phyloP scores from a whole-genome alignment of 2,113 vertebrate species.

The human (Homo sapiens) region DNA sequence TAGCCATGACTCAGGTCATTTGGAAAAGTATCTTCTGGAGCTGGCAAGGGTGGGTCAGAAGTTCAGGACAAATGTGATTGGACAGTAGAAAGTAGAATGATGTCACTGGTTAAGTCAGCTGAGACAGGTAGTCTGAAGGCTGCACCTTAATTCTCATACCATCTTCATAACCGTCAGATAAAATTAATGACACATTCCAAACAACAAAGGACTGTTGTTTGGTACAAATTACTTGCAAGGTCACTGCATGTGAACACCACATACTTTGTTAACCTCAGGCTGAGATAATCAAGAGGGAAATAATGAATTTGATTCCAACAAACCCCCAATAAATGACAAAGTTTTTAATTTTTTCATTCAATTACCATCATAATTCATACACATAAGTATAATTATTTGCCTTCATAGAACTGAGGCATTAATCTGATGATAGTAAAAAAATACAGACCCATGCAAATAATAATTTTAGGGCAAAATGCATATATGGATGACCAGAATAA shows the following conservation, averaged over 20 bases:
- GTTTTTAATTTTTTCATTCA: neutral
- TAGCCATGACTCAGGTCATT: constrained; percentile 51
- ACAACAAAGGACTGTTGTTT: constrained; percentile 74
- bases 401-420: neutral
- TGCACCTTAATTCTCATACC: constrained; percentile 58
- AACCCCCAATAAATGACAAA: neutral
- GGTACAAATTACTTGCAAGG: constrained; percentile 74
- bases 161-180: constrained; percentile 81
- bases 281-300: constrained; percentile 66
- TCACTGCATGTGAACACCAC: constrained; percentile 55
- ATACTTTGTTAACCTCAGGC: constrained; percentile 71
- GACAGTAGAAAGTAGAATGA: constrained; percentile 76
- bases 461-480: neutral
- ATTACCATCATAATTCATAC: neutral
- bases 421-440: neutral
- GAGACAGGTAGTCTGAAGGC: constrained; percentile 74
- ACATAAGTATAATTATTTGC: neutral
- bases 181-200: constrained; percentile 79
- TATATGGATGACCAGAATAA: neutral
- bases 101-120: constrained; percentile 77
- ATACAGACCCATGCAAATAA: neutral
- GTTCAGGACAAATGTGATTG: constrained; percentile 75
- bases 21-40: constrained; percentile 60
- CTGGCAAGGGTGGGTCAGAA: constrained; percentile 17
- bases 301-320: constrained; percentile 52